These are phyloP conservation scores for Phyllotreta striolata DNA, from an alignment of 2,888 invertebrate species.

Conservation along the genomic window DNA sequence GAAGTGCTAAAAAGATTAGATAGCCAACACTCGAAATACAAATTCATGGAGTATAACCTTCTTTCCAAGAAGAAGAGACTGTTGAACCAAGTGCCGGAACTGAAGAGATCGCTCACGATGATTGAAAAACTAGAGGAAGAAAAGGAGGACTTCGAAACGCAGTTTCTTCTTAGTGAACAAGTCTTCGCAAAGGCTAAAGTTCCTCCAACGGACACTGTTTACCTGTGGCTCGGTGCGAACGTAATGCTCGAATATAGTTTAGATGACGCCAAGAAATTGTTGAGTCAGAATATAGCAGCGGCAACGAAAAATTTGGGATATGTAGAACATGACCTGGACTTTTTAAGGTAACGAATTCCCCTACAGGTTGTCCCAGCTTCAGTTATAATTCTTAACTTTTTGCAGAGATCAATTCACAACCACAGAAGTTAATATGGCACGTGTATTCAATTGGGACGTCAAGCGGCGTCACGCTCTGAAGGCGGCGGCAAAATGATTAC, in stretches of 20 bases:
- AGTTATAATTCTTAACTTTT: slow-evolving; percentile 41
- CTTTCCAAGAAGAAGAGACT: slow-evolving; percentile 85
- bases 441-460: slow-evolving; percentile 98
- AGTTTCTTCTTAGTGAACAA: slow-evolving; percentile 93
- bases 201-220: slow-evolving; percentile 89
- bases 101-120: slow-evolving; percentile 90
- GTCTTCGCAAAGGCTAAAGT: slow-evolving; percentile 80
- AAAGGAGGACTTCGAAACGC: slow-evolving; percentile 82
- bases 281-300: slow-evolving; percentile 83
- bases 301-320: slow-evolving; percentile 84
- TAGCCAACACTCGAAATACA: slow-evolving; percentile 95
- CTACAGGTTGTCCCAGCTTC: background rate
- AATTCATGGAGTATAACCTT: slow-evolving; percentile 95
- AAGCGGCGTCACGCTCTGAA: slow-evolving; percentile 70
- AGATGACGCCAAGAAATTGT: slow-evolving; percentile 85
- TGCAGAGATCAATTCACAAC: slow-evolving; percentile 96
- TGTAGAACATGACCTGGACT: slow-evolving; percentile 93
- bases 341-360: slow-evolving; percentile 73
- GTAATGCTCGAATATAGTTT: slow-evolving; percentile 97
- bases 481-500: slow-evolving; percentile 48
- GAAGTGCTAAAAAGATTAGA: slow-evolving; percentile 86
- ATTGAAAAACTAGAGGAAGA: slow-evolving; percentile 86
- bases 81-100: slow-evolving; percentile 92
- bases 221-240: slow-evolving; percentile 87
- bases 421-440: slow-evolving; percentile 98